Base-by-base conservation (phyloP, 1,140 invertebrate genomes). In the Drosophila novamexicana region DNA sequence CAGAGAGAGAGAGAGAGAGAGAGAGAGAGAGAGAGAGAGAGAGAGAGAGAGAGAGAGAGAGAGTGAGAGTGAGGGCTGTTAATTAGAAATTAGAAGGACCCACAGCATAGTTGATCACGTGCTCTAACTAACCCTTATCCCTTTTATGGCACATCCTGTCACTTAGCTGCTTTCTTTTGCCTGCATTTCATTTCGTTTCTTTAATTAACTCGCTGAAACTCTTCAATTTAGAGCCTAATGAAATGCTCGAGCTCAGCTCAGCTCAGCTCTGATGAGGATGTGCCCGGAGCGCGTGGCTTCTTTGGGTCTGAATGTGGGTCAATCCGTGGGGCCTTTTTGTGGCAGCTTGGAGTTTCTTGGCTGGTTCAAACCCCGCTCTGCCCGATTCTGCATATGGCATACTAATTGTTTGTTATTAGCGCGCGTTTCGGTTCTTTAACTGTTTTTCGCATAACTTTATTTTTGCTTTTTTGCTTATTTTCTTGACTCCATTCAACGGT, bases 401-500 rank as follows among this genome's bases (percentile, higher is more conserved):
- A 80, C 84, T 89, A 88, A 88, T 88, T 88, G 84, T 80, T 89
- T 83, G 74, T 89, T 88, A 88, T 88, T 89, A 88, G 69, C 66
- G 50, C 57, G 37, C 53, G 57, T 44, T 49, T 58, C 72, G 73
- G 73, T 68, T 81, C 77, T 74, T 67, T 89, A 84, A 89, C 80
- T 84, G 80, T 89, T 81, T 54, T 57, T 16, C 10, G 36, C 36
- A 9, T 37, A 10, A 76, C n/a, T n/a, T n/a, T n/a, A n/a, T 77
- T 77, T 49, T 29, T 64, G 47, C 76, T 77, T 49, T 29, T 64
- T 57, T 45, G 10, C 29, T 52, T 40, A 2, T 29, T n/a, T 44
- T 45, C 52, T 10, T 10, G 39, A 12, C 57, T 16, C 22, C 22
- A 29, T 40, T 32, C 63, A 66, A 72, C 69, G 69, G 66, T 62